These are phyloP conservation scores for Fulmarus glacialis DNA, from an alignment of 2,113 vertebrate genomes.

Conservation along the genomic window DNA sequence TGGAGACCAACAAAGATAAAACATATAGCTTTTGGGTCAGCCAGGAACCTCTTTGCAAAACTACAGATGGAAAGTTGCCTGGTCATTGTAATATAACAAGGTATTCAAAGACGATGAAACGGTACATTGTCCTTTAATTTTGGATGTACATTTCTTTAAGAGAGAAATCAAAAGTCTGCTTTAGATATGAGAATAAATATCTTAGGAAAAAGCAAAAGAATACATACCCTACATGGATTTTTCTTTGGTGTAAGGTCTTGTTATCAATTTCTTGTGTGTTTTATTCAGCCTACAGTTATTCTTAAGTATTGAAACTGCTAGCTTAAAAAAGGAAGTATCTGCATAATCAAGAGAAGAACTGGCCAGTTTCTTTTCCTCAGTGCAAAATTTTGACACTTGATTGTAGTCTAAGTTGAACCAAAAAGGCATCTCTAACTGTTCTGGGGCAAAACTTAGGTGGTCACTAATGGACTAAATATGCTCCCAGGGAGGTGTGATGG, in stretches of 20 bases:
- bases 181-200: not conserved
- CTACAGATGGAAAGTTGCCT: not conserved
- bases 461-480: not conserved
- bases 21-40: not conserved
- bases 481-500: not conserved
- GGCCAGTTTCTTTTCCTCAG: not conserved
- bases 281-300: not conserved
- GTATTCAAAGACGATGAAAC: not conserved
- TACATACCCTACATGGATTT: not conserved
- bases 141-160: not conserved
- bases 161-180: not conserved
- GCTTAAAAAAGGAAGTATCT: not conserved
- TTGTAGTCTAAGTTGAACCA: not conserved
- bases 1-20: slow-evolving; percentile 25
- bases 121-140: not conserved
- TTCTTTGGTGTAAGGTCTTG: not conserved
- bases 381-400: not conserved
- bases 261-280: not conserved
- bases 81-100: not conserved
- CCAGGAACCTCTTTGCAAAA: not conserved
- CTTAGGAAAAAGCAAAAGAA: not conserved
- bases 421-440: not conserved
- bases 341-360: not conserved
- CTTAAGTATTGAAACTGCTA: not conserved
- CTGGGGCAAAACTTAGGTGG: not conserved